A percentile compares a stretch with the other conserved stretches of the same genome.
Evolutionary conservation across 2,888 invertebrate species (phyloP).

Genomic region (Himalopsyche tibetana): DNA sequence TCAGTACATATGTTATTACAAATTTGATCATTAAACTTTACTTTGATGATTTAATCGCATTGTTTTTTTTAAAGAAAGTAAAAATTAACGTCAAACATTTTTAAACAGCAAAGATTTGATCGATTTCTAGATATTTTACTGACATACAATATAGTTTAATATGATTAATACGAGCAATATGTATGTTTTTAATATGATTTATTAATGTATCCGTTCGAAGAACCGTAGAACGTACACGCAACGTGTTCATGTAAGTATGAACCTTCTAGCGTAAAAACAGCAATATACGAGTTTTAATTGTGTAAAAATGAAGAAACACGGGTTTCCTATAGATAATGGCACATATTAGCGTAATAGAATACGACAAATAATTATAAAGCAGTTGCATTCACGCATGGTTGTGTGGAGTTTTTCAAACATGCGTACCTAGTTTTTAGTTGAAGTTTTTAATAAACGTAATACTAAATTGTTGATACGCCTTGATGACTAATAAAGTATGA

Average conservation of each 20-base stretch:
- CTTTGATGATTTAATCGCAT: no score
- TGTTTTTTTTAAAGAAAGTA: no score
- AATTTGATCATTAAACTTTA: no score
- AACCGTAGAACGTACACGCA: no score
- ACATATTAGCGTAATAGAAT: background rate
- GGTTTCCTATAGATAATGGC: background rate
- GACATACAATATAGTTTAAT: no score
- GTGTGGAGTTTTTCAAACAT: conserved; percentile 1
- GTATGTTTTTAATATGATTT: no score
- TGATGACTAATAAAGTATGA: background rate
- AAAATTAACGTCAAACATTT: no score
- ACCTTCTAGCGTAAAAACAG: background rate
- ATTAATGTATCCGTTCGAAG: no score
- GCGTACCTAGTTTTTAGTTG: background rate
- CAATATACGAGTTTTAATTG: background rate
- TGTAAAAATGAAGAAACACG: background rate
- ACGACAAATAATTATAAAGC: conserved; percentile 15
- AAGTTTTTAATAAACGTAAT: background rate
- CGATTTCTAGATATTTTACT: no score
- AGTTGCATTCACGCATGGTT: background rate
- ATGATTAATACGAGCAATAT: no score
- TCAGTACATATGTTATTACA: no score
- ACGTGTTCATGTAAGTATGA: background rate
- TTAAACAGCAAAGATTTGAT: no score
- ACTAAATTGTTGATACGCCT: background rate